Percentiles rank a stretch among this genome's conserved stretches.
Conservation (phyloP, 2,113 vertebrate genomes). For the Caranx ignobilis region DNA sequence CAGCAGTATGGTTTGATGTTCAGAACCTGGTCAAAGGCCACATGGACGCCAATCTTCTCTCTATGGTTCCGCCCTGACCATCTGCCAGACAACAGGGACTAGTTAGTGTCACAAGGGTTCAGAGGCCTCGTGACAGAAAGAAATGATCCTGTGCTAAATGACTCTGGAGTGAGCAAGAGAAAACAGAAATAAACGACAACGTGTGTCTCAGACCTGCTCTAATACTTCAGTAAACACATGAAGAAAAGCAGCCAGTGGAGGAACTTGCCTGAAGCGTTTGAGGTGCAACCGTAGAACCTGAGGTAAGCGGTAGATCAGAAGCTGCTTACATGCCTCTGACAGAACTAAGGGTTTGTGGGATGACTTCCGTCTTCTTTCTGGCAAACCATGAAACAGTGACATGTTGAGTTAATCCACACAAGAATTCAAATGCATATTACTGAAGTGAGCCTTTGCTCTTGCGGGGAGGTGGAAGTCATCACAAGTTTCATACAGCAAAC, state of each 20-base stretch:
- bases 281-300: conserved; percentile 99
- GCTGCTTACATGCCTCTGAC: conserved; percentile 98
- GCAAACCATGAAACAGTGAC: conserved; percentile 31
- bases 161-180: not conserved
- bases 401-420: not conserved
- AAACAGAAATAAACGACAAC: not conserved
- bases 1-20: conserved; percentile 99
- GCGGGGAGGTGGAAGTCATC: not conserved
- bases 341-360: conserved; percentile 96
- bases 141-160: not conserved
- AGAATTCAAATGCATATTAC: not conserved
- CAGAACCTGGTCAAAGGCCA: conserved; percentile 98
- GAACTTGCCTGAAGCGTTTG: conserved; percentile 96
- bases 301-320: conserved; percentile 99
- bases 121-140: not conserved
- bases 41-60: conserved; percentile 99
- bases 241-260: not conserved
- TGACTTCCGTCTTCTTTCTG: conserved; percentile 94
- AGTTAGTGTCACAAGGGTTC: conserved; percentile 30
- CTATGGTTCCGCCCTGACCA: conserved; percentile 99
- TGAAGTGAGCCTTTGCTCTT: not conserved
- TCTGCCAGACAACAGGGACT: conserved; percentile 79
- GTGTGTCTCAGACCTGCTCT: not conserved
- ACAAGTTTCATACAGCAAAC: not conserved
- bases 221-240: not conserved